Base-by-base conservation (phyloP, 2,888 invertebrate species). In the Habrosyne pyritoides region DNA sequence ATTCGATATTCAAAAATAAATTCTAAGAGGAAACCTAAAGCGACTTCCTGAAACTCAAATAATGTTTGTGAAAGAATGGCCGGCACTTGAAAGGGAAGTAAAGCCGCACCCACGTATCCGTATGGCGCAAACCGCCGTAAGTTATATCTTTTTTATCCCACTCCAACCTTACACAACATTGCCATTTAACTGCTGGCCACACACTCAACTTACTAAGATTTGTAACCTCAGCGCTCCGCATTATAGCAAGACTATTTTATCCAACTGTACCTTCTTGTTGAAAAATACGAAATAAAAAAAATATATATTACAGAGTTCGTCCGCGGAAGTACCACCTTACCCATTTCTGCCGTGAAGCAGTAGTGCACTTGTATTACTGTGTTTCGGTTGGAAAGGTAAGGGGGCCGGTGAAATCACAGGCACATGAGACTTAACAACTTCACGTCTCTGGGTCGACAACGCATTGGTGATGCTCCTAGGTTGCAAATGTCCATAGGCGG, bases 161-260 rank as follows among this genome's bases (percentile, higher is more conserved):
- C 63, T 61, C 59, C 61, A 53, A 59, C 61, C 62, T 64, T 63
- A 86, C 86, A 86, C 76, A 79, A 68, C 71, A 82, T 72, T 71
- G 81, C 84, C 84, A 86, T 86, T 83, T 86, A 83, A 67, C 73
- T 75, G 79, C 71, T 72, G 68, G 67, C 86, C 85, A 64, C 84
- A 76, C 63, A 53, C 67, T 60, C 70, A 56, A 56, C 60, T 60
- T 51, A 55, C 59, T n/a, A 60, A 66, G 71, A 68, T 72, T 74
- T 66, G 75, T 68, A 59, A 62, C 53, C 49, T 46, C 64, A 65
- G 64, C 62, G 63, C 64, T 60, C 21, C 30, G 8, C 50, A 47
- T 10, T 50, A 50, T 42, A n/a, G 14, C 42, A 42, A 47, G 36
- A 24, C 12, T 26, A 14, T 30, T 24, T 46, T 14, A 47, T 28